Evolutionary conservation across 2,888 invertebrate genomes (phyloP).

Genomic region (Eupithecia tripunctaria): DNA sequence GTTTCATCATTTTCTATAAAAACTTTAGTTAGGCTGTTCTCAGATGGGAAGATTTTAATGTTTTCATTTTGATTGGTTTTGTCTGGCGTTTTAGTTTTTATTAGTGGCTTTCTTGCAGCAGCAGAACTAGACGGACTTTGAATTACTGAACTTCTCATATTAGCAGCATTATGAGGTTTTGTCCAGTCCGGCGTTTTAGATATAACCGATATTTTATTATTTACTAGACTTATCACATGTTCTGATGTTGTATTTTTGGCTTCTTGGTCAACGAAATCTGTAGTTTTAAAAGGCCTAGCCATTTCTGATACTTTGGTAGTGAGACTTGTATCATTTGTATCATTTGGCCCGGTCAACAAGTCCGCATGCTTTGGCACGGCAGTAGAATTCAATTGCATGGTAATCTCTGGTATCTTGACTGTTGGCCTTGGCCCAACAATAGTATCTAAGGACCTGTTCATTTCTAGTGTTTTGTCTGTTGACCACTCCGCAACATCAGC

Average conservation of each 20-base stretch:
- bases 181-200: neutral
- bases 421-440: neutral
- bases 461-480: neutral
- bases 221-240: neutral
- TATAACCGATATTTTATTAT: neutral
- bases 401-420: neutral
- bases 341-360: neutral
- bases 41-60: neutral
- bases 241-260: neutral
- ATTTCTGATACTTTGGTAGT: neutral
- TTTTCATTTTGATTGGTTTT: neutral
- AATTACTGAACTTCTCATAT: neutral
- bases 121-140: neutral
- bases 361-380: neutral
- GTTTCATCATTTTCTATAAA: constrained; percentile 19
- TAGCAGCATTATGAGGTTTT: neutral
- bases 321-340: neutral
- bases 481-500: neutral
- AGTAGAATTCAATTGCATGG: neutral
- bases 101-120: neutral
- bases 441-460: neutral
- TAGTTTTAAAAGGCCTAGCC: neutral
- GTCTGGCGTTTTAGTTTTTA: neutral
- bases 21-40: constrained; percentile 9
- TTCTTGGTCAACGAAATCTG: neutral